These are phyloP conservation scores for Rhinoraja longicauda DNA, from an alignment of 2,797 vertebrate genomes.

Conservation along the genomic window DNA sequence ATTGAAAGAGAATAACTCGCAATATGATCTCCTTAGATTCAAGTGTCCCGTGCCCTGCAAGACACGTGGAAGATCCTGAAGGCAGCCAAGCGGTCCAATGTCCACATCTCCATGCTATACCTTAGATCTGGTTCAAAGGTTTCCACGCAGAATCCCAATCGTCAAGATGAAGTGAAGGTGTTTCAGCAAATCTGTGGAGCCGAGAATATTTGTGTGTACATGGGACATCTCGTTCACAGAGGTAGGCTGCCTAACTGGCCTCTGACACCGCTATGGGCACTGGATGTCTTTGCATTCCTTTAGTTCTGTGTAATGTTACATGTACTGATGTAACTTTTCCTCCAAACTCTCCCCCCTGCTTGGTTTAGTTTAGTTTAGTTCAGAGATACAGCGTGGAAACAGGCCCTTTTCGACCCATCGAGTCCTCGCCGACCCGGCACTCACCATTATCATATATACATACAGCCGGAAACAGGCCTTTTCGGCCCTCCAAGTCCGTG, in stretches of 20 bases:
- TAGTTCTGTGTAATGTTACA: background rate
- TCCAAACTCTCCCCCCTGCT: background rate
- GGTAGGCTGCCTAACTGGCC: slow-evolving; percentile 50
- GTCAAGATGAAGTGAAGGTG: slow-evolving; percentile 64
- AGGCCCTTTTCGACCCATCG: too few species aligned
- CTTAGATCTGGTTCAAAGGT: slow-evolving; percentile 54
- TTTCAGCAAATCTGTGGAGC: slow-evolving; percentile 70
- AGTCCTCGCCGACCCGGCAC: too few species aligned
- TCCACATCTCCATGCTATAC: slow-evolving; percentile 65
- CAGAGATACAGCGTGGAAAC: too few species aligned
- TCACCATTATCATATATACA: too few species aligned
- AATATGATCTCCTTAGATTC: background rate
- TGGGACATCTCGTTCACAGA: slow-evolving; percentile 59
- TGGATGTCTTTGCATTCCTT: background rate
- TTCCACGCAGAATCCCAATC: slow-evolving; percentile 30
- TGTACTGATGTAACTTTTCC: background rate
- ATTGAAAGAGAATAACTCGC: background rate
- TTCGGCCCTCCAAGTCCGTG: too few species aligned
- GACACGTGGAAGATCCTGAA: background rate
- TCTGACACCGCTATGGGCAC: background rate
- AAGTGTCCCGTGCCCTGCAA: background rate
- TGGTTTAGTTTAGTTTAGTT: too few species aligned
- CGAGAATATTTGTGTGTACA: slow-evolving; percentile 70
- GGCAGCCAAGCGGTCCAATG: slow-evolving; percentile 57
- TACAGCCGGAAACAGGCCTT: too few species aligned